A percentile compares a stretch with the other conserved stretches of the same genome.
Conservation (phyloP, 2,113 vertebrate genomes). For the Sceloporus undulatus region DNA sequence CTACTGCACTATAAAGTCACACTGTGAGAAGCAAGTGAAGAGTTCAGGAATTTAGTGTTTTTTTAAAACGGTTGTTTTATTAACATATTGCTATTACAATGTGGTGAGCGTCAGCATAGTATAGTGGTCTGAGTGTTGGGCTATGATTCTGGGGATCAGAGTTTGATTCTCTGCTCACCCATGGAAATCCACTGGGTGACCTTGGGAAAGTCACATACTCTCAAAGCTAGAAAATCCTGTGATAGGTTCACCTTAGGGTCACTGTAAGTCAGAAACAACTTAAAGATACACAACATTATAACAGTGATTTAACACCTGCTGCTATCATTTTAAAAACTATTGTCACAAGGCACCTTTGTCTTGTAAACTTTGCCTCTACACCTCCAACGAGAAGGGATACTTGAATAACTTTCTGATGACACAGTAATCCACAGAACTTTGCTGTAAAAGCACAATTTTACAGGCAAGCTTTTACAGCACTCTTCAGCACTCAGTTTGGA, state of each 20-base stretch:
- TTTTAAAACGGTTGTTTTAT: too few species aligned
- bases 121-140: too few species aligned
- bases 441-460: neutral
- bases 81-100: too few species aligned
- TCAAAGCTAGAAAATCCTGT: too few species aligned
- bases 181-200: too few species aligned
- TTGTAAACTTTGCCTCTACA: neutral
- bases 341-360: neutral
- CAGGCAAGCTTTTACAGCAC: neutral
- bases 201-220: too few species aligned
- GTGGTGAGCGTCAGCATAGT: too few species aligned
- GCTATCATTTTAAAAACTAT: neutral
- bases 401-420: neutral
- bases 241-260: too few species aligned
- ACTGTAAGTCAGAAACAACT: too few species aligned
- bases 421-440: slow-evolving; percentile 22
- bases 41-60: neutral
- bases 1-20: neutral
- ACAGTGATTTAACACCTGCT: neutral
- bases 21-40: neutral
- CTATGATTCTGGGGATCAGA: too few species aligned
- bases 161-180: too few species aligned
- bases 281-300: neutral
- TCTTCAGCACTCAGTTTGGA: too few species aligned
- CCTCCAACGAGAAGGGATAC: neutral